Percentiles rank a stretch among this genome's conserved stretches.
Evolutionary conservation across 2,888 invertebrate genomes (phyloP).

Genomic region (Noctuana brunneofusca): DNA sequence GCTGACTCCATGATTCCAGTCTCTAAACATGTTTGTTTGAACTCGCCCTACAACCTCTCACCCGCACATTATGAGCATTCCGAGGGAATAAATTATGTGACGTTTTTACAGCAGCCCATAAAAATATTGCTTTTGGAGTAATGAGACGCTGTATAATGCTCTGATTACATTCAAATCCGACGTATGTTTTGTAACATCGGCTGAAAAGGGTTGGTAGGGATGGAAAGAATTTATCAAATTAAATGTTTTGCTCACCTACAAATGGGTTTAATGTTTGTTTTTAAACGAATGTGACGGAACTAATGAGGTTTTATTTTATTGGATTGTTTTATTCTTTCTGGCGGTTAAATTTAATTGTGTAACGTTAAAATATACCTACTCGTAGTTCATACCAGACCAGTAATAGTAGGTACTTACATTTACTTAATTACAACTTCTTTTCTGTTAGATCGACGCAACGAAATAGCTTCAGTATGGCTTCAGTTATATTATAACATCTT

Average conservation of each 20-base stretch:
- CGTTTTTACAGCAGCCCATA: slow-evolving; percentile 33
- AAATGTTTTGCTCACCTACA: slow-evolving; percentile 18
- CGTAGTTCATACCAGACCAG: too few species aligned
- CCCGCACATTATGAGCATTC: slow-evolving; percentile 35
- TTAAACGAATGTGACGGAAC: slow-evolving; percentile 8
- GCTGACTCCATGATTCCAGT: not conserved
- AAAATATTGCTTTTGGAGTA: slow-evolving; percentile 33
- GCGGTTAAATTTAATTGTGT: not conserved
- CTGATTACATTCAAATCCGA: slow-evolving; percentile 27
- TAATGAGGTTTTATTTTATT: slow-evolving; percentile 3
- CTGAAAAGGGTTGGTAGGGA: slow-evolving; percentile 26
- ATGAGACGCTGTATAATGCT: slow-evolving; percentile 23
- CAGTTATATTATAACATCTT: too few species aligned
- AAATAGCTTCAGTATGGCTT: not conserved
- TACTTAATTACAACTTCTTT: not conserved
- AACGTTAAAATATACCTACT: not conserved
- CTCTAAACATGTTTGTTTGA: slow-evolving; percentile 37
- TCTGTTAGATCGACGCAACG: not conserved
- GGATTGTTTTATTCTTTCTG: not conserved
- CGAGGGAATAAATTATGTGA: slow-evolving; percentile 37
- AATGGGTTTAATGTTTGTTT: slow-evolving; percentile 6
- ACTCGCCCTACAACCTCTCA: slow-evolving; percentile 17
- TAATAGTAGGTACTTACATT: too few species aligned
- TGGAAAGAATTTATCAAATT: slow-evolving; percentile 23
- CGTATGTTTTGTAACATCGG: slow-evolving; percentile 20